Conservation (phyloP, 2,888 invertebrate genomes). For the Sinodicranocentrus sp. region DNA sequence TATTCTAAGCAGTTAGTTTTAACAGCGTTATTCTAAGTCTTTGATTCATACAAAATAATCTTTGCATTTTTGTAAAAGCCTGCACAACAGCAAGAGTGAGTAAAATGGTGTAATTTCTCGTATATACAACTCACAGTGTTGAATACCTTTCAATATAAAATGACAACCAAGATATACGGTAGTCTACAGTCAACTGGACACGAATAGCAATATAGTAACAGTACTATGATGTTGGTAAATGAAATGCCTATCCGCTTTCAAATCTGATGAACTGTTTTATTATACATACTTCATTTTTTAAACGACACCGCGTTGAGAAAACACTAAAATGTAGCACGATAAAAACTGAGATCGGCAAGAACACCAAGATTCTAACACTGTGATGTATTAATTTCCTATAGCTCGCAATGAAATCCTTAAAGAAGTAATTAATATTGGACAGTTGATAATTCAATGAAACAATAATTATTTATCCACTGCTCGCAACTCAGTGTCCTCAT, state of each 20-base stretch:
- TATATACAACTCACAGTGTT: too few relatives aligned
- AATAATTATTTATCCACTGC: constrained; percentile 7
- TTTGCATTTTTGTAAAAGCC: constrained; percentile 14
- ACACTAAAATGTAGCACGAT: constrained; percentile 10
- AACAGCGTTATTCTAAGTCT: not conserved
- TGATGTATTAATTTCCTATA: constrained; percentile 21
- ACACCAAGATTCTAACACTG: constrained; percentile 49
- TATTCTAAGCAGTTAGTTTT: constrained; percentile 1
- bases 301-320: not conserved
- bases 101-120: not conserved
- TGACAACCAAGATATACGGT: too few relatives aligned
- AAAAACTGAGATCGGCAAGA: constrained; percentile 51
- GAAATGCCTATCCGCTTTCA: too few relatives aligned
- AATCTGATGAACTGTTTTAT: too few relatives aligned
- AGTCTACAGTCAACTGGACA: too few relatives aligned
- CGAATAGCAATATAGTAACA: not conserved
- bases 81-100: not conserved
- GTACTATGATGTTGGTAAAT: not conserved
- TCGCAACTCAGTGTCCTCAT: constrained; percentile 17
- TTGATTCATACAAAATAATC: constrained; percentile 1
- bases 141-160: not conserved
- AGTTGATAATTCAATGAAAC: constrained; percentile 19
- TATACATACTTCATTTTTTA: too few relatives aligned
- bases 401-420: not conserved
- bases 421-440: constrained; percentile 20